Percentiles rank a stretch among this genome's conserved stretches.
Conservation (phyloP, 2,113 vertebrate genomes). For the Zootoca vivipara region DNA sequence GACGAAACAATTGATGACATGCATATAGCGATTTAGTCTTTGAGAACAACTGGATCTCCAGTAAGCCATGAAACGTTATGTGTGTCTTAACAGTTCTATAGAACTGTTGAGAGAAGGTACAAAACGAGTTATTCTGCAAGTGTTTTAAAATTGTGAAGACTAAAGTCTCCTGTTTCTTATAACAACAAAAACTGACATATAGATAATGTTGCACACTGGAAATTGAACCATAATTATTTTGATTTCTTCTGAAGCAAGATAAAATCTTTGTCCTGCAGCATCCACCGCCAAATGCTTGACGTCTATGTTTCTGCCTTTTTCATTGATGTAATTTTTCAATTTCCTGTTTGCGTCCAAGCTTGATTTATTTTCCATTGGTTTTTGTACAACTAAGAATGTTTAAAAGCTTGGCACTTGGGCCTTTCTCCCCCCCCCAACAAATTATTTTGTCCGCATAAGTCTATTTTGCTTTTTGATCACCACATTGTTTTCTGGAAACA, state of each 20-base stretch:
- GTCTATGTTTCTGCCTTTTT: constrained; percentile 63
- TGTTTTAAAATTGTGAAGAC: not conserved
- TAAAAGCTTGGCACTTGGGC: constrained; percentile 62
- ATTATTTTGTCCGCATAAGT: constrained; percentile 54
- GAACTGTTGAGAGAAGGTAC: not conserved
- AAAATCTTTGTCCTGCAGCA: constrained; percentile 65
- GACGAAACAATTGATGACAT: not conserved
- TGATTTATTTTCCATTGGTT: constrained; percentile 76
- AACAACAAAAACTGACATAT: not conserved
- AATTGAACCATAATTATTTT: constrained; percentile 48
- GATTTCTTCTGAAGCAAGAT: constrained; percentile 55
- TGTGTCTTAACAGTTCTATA: not conserved
- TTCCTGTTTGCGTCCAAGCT: constrained; percentile 72
- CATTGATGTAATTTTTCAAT: constrained; percentile 71
- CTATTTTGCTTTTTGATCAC: constrained; percentile 58
- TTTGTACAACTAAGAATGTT: constrained; percentile 64
- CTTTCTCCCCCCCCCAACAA: not conserved
- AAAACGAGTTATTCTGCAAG: not conserved
- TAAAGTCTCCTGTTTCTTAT: not conserved
- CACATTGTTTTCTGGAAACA: constrained; percentile 71
- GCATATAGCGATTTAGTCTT: not conserved
- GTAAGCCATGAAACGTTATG: not conserved
- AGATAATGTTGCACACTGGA: constrained; percentile 5
- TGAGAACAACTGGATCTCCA: not conserved
- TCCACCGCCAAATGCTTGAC: constrained; percentile 72